Evolutionary conservation across 1,140 invertebrate genomes (phyloP).

Genomic region (Solenopsis invicta): DNA sequence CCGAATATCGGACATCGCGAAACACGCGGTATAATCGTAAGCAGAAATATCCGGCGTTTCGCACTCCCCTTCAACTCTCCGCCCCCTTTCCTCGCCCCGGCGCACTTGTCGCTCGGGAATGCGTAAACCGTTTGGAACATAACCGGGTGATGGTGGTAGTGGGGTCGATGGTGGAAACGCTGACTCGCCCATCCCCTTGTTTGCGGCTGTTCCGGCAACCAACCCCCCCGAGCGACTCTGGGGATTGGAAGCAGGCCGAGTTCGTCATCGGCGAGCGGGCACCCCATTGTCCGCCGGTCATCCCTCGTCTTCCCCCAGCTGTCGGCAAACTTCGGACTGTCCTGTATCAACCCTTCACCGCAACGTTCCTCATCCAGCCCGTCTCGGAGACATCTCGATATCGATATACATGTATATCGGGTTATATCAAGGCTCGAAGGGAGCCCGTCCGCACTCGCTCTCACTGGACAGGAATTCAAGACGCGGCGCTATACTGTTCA

Average conservation of each 20-base stretch:
- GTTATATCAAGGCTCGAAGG: not conserved
- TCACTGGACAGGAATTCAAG: conserved; percentile 44
- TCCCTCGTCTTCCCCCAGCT: conserved; percentile 72
- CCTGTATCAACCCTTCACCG: conserved; percentile 72
- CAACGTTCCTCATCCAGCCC: conserved; percentile 36
- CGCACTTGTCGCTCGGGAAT: conserved; percentile 32
- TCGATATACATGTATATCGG: conserved; percentile 39
- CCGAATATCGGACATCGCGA: conserved; percentile 39
- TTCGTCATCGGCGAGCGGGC: conserved; percentile 59
- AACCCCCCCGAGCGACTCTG: conserved; percentile 38
- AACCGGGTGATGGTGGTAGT: not conserved
- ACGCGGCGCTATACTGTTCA: conserved; percentile 25
- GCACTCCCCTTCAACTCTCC: not conserved
- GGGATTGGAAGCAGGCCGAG: conserved; percentile 69
- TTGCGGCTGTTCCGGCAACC: conserved; percentile 76
- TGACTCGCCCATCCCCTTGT: conserved; percentile 83
- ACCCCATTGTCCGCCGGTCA: conserved; percentile 67
- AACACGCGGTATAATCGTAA: conserved; percentile 55
- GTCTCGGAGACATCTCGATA: conserved; percentile 65
- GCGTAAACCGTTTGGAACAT: conserved; percentile 55
- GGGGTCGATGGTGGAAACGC: conserved; percentile 75
- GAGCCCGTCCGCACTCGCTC: not conserved
- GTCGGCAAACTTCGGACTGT: conserved; percentile 73
- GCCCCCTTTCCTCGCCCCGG: not conserved
- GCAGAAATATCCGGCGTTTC: conserved; percentile 51